Percentiles rank a stretch among this genome's conserved stretches.
Conservation (phyloP, 2,113 vertebrate species). For the Lepisosteus osseus region DNA sequence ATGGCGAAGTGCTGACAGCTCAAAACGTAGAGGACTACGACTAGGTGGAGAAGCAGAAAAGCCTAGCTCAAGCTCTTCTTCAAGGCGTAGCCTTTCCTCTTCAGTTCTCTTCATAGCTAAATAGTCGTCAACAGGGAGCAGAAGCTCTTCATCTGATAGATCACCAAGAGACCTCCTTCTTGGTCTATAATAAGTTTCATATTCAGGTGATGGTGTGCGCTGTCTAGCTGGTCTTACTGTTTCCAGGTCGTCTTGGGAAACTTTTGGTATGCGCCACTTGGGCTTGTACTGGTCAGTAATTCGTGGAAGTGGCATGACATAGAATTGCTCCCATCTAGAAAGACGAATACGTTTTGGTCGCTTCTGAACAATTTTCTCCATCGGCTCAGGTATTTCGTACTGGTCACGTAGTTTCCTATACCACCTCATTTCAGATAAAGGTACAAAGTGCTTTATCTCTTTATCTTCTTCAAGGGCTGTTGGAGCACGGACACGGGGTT, state of each 20-base stretch:
- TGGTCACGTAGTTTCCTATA: conserved; percentile 95
- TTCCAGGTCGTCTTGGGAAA: conserved; percentile 92
- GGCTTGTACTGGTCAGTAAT: conserved; percentile 93
- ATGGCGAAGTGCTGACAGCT: conserved; percentile 82
- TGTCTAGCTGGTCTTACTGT: conserved; percentile 90
- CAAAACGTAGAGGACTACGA: conserved; percentile 87
- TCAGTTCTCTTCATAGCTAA: conserved; percentile 91
- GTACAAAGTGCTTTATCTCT: conserved; percentile 87
- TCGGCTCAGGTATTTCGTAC: conserved; percentile 92
- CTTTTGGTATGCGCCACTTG: conserved; percentile 82
- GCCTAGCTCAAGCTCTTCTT: conserved; percentile 88
- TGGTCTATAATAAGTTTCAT: conserved; percentile 79
- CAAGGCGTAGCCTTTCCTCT: conserved; percentile 88
- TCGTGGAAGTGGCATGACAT: conserved; percentile 89
- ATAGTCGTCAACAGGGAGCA: conserved; percentile 90
- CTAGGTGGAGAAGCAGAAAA: conserved; percentile 93
- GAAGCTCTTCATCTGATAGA: conserved; percentile 88
- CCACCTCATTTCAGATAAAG: conserved; percentile 97
- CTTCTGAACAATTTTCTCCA: conserved; percentile 85
- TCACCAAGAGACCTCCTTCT: conserved; percentile 88
- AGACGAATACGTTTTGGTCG: conserved; percentile 93
- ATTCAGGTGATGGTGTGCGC: conserved; percentile 79
- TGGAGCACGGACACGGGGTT: conserved; percentile 70
- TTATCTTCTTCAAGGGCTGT: conserved; percentile 81
- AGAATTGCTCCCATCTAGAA: conserved; percentile 96